Base-by-base conservation (phyloP, 2,888 invertebrate genomes). In the Choreutis nemorana region DNA sequence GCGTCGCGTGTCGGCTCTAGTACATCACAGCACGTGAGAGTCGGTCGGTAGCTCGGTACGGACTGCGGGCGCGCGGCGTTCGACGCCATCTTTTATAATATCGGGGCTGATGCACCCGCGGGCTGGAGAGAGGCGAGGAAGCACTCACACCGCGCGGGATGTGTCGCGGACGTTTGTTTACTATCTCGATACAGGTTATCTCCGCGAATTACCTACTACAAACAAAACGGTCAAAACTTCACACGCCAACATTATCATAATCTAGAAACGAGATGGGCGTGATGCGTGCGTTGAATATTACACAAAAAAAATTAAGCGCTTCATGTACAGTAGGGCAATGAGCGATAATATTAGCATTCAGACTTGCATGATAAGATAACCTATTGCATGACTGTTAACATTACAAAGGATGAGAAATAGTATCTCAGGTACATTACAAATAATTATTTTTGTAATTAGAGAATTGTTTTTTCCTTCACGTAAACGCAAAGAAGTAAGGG, bases 41-140 rank as follows among this genome's bases (percentile, higher is more conserved):
- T 63, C 64, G 61, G 62, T 64, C 65, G 59, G 55, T 60, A 54
- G 58, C 67, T 58, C 59, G 64, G 48, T 44, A 53, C 52, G 45
- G 56, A 77, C 75, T 78, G 78, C 68, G 62, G 52, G 64, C 79
- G 79, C 78, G 78, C 75, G 72, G 58, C 64, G 50, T 33, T 16
- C 11, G 15, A 36, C 18, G 40, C 44, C 41, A 50, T 50, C 62
- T 77, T 75, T 68, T 77, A 77, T 77, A 68, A 73, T 56, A 54
- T 73, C 68, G 73, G 60, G 51, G 64, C n/a, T 62, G 71, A 71
- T 68, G 65, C 55, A 44, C 60, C 8, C 58, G 67, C 48, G 54
- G 54, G 14, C 13, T 8, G 14, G n/a, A 13, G 64, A 65, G 66
- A 67, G 65, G 63, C 56, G 44, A 46, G 42, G 41, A 35, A 50